Evolutionary conservation across 2,888 invertebrate species (phyloP).

Genomic region (Beris morrisii): DNA sequence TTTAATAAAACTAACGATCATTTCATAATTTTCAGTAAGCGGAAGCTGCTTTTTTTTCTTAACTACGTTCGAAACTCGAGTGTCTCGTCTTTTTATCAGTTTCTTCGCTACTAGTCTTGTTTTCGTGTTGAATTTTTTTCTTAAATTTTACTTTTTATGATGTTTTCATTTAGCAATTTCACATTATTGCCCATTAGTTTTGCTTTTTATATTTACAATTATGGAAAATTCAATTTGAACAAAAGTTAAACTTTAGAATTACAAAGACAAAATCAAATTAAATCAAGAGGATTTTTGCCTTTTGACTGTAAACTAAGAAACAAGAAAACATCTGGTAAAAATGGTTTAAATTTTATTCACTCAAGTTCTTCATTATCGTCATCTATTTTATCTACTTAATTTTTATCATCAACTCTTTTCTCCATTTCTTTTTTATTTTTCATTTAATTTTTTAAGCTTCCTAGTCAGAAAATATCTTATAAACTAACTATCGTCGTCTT

Average conservation of each 20-base stretch:
- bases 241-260: too few species aligned
- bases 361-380: too few species aligned
- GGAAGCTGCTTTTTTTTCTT: slow-evolving; percentile 2
- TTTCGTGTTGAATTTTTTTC: background rate
- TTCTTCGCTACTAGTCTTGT: background rate
- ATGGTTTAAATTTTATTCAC: slow-evolving; percentile 9
- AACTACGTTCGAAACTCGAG: background rate
- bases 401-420: background rate
- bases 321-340: slow-evolving; percentile 6
- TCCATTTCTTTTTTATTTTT: background rate
- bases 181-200: background rate
- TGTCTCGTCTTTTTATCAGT: too few species aligned
- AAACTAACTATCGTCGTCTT: slow-evolving; percentile 15
- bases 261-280: background rate
- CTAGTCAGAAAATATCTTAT: slow-evolving; percentile 15
- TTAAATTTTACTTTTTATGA: background rate
- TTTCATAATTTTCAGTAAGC: slow-evolving; percentile 9
- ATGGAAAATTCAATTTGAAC: background rate
- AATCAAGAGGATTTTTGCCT: too few species aligned
- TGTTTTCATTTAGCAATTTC: background rate
- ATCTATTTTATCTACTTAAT: background rate
- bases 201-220: slow-evolving; percentile 11
- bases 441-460: background rate
- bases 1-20: slow-evolving; percentile 6
- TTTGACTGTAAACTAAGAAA: background rate